phyloP scores from a whole-genome alignment of 2,113 vertebrate species.

The Hippocampus mohnikei region DNA sequence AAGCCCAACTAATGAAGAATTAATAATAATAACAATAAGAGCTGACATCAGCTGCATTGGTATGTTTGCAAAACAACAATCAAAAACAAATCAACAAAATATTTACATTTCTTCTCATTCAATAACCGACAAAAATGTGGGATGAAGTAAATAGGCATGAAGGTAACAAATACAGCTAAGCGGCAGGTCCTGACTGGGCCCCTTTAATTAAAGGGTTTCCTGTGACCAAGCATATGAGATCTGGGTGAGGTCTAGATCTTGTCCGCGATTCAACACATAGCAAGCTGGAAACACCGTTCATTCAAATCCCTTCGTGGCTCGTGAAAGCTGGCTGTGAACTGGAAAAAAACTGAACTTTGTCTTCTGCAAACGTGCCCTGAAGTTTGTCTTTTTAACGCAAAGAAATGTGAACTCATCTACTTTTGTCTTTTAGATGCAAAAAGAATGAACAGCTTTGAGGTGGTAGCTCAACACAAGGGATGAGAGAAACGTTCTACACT shows the following conservation, averaged over 20 bases:
- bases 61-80: background rate
- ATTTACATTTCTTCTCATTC: background rate
- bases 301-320: conserved; percentile 37
- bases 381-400: no score
- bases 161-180: conserved; percentile 23
- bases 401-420: no score
- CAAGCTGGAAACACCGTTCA: conserved; percentile 42
- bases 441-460: no score
- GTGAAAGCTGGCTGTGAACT: conserved; percentile 19
- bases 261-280: conserved; percentile 51
- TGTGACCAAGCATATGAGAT: conserved; percentile 37
- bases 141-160: conserved; percentile 11
- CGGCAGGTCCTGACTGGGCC: conserved; percentile 38
- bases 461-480: no score
- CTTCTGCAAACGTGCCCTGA: no score
- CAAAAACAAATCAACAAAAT: background rate
- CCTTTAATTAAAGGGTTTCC: conserved; percentile 37
- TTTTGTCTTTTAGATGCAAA: no score
- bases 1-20: background rate
- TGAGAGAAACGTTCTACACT: no score
- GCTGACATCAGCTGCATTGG: background rate
- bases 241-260: conserved; percentile 43
- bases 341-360: background rate
- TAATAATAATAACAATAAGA: background rate
- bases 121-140: background rate